These are phyloP conservation scores for Rhadinocentrus ornatus DNA, from an alignment of 2,797 vertebrate genomes.

Conservation along the genomic window DNA sequence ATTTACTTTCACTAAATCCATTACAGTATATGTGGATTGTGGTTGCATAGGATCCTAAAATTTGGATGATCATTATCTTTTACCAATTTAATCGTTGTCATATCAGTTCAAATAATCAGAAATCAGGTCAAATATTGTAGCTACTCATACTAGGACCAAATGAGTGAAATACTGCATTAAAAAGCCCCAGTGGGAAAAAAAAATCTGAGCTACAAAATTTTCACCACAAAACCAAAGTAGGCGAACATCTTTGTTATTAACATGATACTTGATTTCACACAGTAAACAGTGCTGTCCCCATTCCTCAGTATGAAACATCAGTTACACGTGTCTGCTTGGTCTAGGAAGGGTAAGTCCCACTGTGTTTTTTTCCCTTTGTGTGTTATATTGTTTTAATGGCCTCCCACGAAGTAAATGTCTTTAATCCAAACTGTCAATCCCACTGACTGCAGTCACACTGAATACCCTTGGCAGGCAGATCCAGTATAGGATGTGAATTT, in stretches of 20 bases:
- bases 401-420: not conserved
- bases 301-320: not conserved
- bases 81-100: not conserved
- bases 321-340: too few relatives aligned
- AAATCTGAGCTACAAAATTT: not conserved
- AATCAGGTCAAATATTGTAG: too few relatives aligned
- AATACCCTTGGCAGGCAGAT: not conserved
- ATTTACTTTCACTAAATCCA: too few relatives aligned
- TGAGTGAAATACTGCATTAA: not conserved
- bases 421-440: not conserved
- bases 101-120: not conserved
- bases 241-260: not conserved
- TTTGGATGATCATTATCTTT: not conserved
- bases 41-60: not conserved
- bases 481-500: not conserved
- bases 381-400: constrained; percentile 10
- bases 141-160: not conserved
- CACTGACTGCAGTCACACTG: not conserved
- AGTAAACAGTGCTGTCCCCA: not conserved
- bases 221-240: constrained; percentile 16
- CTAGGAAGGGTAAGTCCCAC: constrained; percentile 4
- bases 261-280: not conserved
- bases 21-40: not conserved
- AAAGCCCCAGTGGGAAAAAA: constrained; percentile 5
- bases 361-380: not conserved